phyloP scores from a whole-genome alignment of 2,113 vertebrate genomes.

The Corythaeola cristata region DNA sequence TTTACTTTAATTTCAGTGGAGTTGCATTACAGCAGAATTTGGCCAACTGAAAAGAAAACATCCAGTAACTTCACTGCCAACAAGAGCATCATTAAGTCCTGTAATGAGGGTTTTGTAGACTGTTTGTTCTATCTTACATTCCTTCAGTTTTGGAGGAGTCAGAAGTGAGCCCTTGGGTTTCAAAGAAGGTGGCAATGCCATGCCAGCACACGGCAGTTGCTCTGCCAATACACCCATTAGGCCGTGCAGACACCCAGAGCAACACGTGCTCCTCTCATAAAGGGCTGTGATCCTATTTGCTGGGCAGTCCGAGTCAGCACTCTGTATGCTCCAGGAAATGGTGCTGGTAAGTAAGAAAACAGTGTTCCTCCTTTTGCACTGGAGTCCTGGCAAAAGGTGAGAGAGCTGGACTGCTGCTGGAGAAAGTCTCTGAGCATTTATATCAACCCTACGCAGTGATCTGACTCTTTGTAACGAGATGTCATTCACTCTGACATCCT shows the following conservation, averaged over 20 bases:
- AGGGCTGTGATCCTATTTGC: neutral
- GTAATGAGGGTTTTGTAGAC: neutral
- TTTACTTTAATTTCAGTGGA: neutral
- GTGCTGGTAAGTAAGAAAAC: neutral
- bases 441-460: neutral
- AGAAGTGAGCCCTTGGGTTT: neutral
- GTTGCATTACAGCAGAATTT: neutral
- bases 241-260: neutral
- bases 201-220: neutral
- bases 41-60: neutral
- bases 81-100: neutral
- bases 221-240: neutral
- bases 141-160: neutral
- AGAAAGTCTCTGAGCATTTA: neutral
- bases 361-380: neutral
- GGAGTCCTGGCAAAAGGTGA: neutral
- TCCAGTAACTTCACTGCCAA: conserved; percentile 20
- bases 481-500: neutral
- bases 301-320: neutral
- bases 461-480: neutral
- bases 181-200: neutral
- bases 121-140: neutral
- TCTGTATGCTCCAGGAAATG: neutral
- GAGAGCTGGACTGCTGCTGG: neutral
- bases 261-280: neutral